phyloP scores from a whole-genome alignment of 2,797 vertebrate species.

The Euthynnus affinis region DNA sequence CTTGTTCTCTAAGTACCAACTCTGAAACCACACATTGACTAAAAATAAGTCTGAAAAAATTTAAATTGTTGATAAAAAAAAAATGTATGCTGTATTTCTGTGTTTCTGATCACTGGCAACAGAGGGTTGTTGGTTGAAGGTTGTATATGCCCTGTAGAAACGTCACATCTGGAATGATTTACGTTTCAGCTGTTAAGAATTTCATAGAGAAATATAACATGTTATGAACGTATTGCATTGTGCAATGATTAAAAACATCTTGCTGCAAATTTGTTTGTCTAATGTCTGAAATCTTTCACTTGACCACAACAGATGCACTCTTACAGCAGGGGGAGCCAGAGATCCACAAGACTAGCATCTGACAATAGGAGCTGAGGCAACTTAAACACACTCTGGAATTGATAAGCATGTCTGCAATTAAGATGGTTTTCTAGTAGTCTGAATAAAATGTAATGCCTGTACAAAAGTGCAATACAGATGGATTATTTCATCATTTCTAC shows the following conservation, averaged over 20 bases:
- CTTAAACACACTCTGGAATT: background rate
- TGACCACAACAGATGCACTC: background rate
- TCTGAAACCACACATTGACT: no score
- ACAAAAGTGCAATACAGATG: background rate
- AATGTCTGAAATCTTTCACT: background rate
- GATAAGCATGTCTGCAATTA: background rate
- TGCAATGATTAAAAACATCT: background rate
- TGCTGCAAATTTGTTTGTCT: background rate
- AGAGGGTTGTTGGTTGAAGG: no score
- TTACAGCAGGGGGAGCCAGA: conserved; percentile 56
- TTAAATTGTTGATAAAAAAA: background rate
- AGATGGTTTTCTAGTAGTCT: background rate
- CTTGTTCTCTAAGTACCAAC: no score
- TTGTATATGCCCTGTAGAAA: background rate
- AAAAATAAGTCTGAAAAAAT: no score
- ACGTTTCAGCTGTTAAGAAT: background rate
- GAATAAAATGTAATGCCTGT: background rate
- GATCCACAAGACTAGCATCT: background rate
- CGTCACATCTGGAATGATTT: background rate
- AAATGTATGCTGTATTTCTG: background rate
- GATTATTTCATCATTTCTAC: background rate
- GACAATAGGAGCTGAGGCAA: background rate
- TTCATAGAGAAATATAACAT: background rate
- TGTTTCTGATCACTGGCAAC: background rate
- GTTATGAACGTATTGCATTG: background rate